Conservation (phyloP, 1,140 invertebrate genomes). For the Tachypleus tridentatus region DNA sequence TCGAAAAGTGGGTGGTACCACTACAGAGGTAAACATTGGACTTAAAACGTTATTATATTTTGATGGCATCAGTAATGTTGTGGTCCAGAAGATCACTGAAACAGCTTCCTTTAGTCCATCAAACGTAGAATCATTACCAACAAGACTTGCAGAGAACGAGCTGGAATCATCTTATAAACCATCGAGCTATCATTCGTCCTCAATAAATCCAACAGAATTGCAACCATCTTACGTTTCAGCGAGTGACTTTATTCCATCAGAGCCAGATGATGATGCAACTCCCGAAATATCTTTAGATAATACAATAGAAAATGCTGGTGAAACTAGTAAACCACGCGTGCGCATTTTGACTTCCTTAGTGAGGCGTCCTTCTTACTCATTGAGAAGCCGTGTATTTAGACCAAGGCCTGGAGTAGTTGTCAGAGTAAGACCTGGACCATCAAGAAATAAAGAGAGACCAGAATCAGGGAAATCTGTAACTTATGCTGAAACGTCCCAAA, state of each 20-base stretch:
- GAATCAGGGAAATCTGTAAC: no score
- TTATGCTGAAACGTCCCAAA: no score
- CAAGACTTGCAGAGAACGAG: background rate
- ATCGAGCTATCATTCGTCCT: background rate
- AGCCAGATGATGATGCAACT: no score
- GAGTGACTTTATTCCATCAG: slow-evolving; percentile 5
- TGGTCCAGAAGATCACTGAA: slow-evolving; percentile 32
- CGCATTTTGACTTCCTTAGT: no score
- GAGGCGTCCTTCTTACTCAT: no score
- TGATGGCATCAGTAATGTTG: slow-evolving; percentile 22
- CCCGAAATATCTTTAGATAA: no score
- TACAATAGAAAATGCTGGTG: no score
- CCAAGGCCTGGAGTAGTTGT: no score
- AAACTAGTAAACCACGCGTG: no score
- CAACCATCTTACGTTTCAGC: slow-evolving; percentile 15
- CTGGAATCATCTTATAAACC: background rate
- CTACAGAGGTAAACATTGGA: slow-evolving; percentile 31
- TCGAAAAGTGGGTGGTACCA: slow-evolving; percentile 26
- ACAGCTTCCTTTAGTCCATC: slow-evolving; percentile 8
- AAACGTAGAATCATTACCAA: background rate
- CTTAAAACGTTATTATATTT: slow-evolving; percentile 29
- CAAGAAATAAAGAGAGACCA: no score
- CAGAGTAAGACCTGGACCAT: no score
- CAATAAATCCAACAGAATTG: background rate
- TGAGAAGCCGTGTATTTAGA: no score